phyloP scores from a whole-genome alignment of 2,113 vertebrate species.

The Cacatua alba region DNA sequence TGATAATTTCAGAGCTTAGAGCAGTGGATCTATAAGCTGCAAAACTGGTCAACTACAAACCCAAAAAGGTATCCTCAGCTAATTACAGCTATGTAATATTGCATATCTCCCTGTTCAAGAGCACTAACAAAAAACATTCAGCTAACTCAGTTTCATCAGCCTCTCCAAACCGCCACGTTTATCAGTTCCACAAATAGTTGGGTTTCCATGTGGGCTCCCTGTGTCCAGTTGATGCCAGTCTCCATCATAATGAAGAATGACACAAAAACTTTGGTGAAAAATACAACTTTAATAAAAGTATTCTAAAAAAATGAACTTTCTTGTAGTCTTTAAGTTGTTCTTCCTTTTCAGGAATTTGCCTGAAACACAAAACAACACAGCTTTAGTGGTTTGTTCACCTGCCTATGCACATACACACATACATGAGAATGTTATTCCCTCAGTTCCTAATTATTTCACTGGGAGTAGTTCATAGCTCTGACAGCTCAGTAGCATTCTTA shows the following conservation, averaged over 20 bases:
- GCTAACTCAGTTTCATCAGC: background rate
- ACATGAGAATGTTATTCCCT: background rate
- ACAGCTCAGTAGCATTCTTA: background rate
- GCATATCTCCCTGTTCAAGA: background rate
- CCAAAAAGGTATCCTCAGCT: background rate
- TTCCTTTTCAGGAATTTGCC: background rate
- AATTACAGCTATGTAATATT: background rate
- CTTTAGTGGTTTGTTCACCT: background rate
- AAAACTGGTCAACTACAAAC: background rate
- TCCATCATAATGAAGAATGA: background rate
- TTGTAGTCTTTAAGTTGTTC: background rate
- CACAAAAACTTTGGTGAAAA: background rate
- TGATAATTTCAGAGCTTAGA: background rate
- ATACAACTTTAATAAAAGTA: constrained; percentile 9
- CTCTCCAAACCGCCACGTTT: background rate
- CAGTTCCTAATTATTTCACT: background rate
- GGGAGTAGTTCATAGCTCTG: background rate
- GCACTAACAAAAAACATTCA: background rate
- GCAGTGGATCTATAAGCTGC: background rate
- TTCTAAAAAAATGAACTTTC: background rate
- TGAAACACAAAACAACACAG: background rate
- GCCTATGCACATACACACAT: background rate
- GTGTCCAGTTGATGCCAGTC: background rate
- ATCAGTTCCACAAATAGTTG: background rate
- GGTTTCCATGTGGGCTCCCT: background rate